These are phyloP conservation scores for Araneus ventricosus DNA, from an alignment of 1,140 invertebrate genomes.

Conservation along the genomic window DNA sequence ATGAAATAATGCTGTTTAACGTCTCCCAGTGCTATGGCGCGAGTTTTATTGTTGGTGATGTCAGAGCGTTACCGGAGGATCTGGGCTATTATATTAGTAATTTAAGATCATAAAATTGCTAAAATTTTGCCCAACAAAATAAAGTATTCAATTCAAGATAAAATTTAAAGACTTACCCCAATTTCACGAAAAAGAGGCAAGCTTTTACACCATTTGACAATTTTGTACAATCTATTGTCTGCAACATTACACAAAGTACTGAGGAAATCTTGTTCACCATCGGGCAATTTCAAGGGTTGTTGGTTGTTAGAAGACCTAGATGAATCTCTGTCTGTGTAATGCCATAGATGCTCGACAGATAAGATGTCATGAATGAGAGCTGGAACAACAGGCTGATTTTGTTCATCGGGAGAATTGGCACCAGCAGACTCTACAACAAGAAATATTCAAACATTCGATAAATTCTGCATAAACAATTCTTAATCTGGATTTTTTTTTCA, in stretches of 20 bases:
- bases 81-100: too few species aligned
- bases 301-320: conserved; percentile 64
- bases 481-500: not conserved
- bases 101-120: too few species aligned
- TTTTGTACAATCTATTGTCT: conserved; percentile 96
- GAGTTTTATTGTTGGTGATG: too few species aligned
- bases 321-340: conserved; percentile 86
- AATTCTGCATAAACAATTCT: not conserved
- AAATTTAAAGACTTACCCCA: conserved; percentile 83
- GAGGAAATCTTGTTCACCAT: conserved; percentile 85
- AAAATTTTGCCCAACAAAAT: too few species aligned
- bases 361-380: conserved; percentile 89
- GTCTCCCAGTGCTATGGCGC: too few species aligned
- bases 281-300: conserved; percentile 28
- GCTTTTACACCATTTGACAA: conserved; percentile 99
- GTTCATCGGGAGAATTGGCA: conserved; percentile 74
- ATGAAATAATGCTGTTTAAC: too few species aligned
- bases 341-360: conserved; percentile 96
- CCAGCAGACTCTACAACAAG: conserved; percentile 60
- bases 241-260: conserved; percentile 95
- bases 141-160: too few species aligned
- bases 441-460: not conserved
- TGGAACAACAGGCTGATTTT: conserved; percentile 74
- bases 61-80: too few species aligned
- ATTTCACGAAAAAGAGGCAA: conserved; percentile 97